Percentiles rank a stretch among this genome's conserved stretches.
These are phyloP conservation scores for Amphipoea oculea DNA, from an alignment of 2,888 invertebrate species.

Conservation along the genomic window DNA sequence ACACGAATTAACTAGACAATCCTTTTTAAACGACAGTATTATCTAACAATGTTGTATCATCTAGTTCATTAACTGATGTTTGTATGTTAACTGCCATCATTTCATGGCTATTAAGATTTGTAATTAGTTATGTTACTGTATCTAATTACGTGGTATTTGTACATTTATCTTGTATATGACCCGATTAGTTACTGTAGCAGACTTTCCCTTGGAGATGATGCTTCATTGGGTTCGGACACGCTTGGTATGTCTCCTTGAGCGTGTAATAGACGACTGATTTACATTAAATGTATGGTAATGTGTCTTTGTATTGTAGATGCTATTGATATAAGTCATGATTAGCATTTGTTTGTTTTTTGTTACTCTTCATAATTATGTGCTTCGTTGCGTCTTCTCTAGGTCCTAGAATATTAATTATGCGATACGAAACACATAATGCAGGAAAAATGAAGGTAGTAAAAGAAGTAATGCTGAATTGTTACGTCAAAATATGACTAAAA, in stretches of 20 bases:
- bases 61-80: constrained; percentile 32
- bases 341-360: background rate
- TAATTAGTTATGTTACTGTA: constrained; percentile 52
- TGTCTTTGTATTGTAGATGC: constrained; percentile 19
- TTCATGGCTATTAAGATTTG: constrained; percentile 60
- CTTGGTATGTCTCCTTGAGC: constrained; percentile 46
- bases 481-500: background rate
- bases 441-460: background rate
- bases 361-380: background rate
- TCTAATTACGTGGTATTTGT: constrained; percentile 50
- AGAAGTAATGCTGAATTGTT: background rate
- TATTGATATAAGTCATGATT: constrained; percentile 23
- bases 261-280: constrained; percentile 49
- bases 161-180: constrained; percentile 59
- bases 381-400: background rate
- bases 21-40: constrained; percentile 31
- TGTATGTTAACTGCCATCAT: constrained; percentile 53
- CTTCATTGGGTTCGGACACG: constrained; percentile 65
- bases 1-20: constrained; percentile 27
- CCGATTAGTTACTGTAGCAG: constrained; percentile 54
- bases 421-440: background rate
- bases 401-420: background rate
- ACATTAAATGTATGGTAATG: constrained; percentile 44
- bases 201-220: constrained; percentile 63
- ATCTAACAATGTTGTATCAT: constrained; percentile 38